These are phyloP conservation scores for Rosalia funebris DNA, from an alignment of 2,888 invertebrate genomes.

Conservation along the genomic window DNA sequence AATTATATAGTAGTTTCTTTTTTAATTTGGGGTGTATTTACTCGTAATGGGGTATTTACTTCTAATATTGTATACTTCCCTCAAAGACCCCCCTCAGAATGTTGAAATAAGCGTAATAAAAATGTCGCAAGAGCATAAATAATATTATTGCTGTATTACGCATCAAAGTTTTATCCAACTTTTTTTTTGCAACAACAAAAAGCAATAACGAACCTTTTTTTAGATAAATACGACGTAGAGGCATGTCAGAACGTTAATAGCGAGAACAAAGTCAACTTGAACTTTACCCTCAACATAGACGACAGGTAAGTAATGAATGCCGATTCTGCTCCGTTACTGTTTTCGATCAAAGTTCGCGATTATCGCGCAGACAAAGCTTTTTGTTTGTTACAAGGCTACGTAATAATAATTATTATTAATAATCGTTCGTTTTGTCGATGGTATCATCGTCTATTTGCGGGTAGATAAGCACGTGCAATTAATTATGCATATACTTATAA, in stretches of 20 bases:
- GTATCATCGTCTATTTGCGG: neutral
- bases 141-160: too few relatives aligned
- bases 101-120: too few relatives aligned
- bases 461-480: neutral
- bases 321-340: constrained; percentile 13
- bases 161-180: too few relatives aligned
- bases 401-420: too few relatives aligned
- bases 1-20: too few relatives aligned
- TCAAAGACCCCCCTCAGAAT: too few relatives aligned
- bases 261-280: constrained; percentile 70
- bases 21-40: too few relatives aligned
- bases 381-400: neutral
- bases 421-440: neutral
- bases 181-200: too few relatives aligned
- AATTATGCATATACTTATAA: constrained; percentile 2
- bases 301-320: constrained; percentile 65
- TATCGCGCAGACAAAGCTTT: constrained; percentile 10
- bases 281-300: constrained; percentile 70
- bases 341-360: constrained; percentile 17
- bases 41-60: too few relatives aligned
- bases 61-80: too few relatives aligned
- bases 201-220: constrained; percentile 43
- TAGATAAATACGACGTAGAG: constrained; percentile 62
- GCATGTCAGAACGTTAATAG: constrained; percentile 57
- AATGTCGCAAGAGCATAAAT: too few relatives aligned